Conservation (phyloP, 2,797 vertebrate species). For the Phalanger gymnotis region DNA sequence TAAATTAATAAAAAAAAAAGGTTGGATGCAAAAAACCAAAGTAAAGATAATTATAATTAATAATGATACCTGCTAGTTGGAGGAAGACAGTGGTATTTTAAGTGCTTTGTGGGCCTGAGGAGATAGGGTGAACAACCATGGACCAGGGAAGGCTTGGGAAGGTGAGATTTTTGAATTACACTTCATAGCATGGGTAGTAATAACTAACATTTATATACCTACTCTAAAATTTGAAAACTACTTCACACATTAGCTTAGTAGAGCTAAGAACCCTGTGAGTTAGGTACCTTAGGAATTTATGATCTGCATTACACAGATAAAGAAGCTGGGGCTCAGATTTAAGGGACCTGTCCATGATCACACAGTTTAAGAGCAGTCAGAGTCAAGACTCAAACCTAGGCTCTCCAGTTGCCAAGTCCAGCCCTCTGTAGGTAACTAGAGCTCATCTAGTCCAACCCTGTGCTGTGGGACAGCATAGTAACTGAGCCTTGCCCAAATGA, state of each 20-base stretch:
- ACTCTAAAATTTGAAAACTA: not conserved
- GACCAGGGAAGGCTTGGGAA: not conserved
- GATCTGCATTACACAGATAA: not conserved
- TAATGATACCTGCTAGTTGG: not conserved
- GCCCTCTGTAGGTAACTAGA: not conserved
- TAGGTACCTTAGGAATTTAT: not conserved
- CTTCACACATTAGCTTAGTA: not conserved
- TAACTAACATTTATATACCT: fast-evolving
- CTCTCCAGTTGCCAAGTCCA: not conserved
- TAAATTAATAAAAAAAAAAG: not conserved
- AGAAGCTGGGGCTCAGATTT: not conserved
- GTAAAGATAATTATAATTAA: not conserved
- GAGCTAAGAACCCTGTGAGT: not conserved
- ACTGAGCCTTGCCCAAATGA: not conserved
- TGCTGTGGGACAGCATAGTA: not conserved
- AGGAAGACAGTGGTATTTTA: not conserved
- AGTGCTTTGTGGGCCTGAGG: not conserved
- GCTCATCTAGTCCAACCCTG: not conserved
- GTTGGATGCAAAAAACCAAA: not conserved
- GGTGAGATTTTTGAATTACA: not conserved
- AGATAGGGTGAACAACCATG: not conserved
- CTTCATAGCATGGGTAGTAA: not conserved
- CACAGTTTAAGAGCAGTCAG: not conserved
- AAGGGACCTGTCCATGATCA: not conserved
- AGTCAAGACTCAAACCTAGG: not conserved